A percentile compares a stretch with the other conserved stretches of the same genome.
phyloP scores from a whole-genome alignment of 2,888 invertebrate species.

The Microctonus aethiopoides region DNA sequence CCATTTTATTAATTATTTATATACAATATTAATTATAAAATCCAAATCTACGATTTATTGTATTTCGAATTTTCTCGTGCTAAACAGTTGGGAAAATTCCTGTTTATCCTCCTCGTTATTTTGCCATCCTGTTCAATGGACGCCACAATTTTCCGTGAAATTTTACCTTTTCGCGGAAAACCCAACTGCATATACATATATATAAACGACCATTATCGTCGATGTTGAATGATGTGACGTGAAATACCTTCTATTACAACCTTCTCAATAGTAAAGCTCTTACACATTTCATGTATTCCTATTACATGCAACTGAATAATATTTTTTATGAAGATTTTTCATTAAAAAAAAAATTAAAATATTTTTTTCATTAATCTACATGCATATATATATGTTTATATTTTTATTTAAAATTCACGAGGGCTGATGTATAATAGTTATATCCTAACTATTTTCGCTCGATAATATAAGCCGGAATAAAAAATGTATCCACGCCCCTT shows the following conservation, averaged over 20 bases:
- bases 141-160: constrained; percentile 57
- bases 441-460: background rate
- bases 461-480: background rate
- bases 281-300: background rate
- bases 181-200: background rate
- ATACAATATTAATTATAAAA: background rate
- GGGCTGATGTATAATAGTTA: background rate
- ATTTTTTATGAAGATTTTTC: background rate
- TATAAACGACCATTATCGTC: too few species aligned
- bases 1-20: background rate
- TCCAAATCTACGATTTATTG: background rate
- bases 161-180: constrained; percentile 47
- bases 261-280: background rate
- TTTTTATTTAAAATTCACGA: background rate
- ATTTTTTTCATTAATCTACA: background rate
- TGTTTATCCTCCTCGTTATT: constrained; percentile 8
- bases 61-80: constrained; percentile 34
- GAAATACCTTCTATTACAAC: background rate
- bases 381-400: too few species aligned
- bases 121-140: constrained; percentile 49
- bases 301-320: background rate
- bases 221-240: background rate
- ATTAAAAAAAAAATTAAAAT: background rate
- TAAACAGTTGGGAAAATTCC: background rate
- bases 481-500: background rate